Conservation (phyloP, 2,888 invertebrate species). For the Drosophila maculinotata region DNA sequence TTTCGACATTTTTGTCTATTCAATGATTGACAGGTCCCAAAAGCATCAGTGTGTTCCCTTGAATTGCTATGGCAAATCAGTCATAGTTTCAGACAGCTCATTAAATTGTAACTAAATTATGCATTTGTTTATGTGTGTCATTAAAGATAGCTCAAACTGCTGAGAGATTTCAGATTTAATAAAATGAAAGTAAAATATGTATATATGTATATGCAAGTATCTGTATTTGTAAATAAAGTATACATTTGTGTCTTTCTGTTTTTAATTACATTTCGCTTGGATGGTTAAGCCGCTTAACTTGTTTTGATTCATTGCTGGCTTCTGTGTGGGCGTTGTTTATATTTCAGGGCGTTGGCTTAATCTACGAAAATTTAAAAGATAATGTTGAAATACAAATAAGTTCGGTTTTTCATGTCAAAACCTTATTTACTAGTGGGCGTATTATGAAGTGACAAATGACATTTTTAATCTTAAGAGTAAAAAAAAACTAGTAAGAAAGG, state of each 20-base stretch:
- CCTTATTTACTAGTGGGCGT: not conserved
- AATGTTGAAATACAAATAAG: not conserved
- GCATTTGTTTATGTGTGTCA: not conserved
- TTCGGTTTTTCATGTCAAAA: too few relatives aligned
- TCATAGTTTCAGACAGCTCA: slow-evolving; percentile 17
- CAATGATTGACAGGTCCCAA: slow-evolving; percentile 9
- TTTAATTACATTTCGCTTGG: slow-evolving; percentile 50
- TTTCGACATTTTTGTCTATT: not conserved
- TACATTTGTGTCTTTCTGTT: slow-evolving; percentile 29
- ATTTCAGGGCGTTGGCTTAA: not conserved
- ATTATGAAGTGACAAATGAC: not conserved
- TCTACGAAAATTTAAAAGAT: not conserved
- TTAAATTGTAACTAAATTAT: slow-evolving; percentile 45
- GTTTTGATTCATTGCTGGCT: slow-evolving; percentile 45
- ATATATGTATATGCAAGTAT: slow-evolving; percentile 1
- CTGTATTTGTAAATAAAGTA: not conserved
- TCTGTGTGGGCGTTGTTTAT: slow-evolving; percentile 47
- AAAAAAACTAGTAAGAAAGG: too few relatives aligned
- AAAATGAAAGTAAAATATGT: not conserved
- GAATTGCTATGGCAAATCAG: slow-evolving; percentile 2
- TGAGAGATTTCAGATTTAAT: not conserved
- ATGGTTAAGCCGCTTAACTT: slow-evolving; percentile 43
- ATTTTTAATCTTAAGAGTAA: too few relatives aligned
- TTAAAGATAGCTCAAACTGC: not conserved
- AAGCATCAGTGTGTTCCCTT: not conserved